These are phyloP conservation scores for Andrena bucephala DNA, from an alignment of 2,888 invertebrate species.

Conservation along the genomic window DNA sequence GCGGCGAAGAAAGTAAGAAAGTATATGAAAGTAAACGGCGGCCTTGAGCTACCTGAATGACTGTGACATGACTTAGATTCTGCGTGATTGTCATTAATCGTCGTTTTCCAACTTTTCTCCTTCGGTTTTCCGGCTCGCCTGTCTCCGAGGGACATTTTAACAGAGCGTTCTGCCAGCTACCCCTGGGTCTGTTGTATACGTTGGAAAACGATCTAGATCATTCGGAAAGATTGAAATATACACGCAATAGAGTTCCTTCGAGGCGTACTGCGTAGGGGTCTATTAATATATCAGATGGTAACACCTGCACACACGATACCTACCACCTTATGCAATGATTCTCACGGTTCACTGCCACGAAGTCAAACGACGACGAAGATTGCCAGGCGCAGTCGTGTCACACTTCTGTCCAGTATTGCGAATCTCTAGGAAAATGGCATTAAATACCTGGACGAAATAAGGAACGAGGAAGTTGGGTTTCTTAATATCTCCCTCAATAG, in stretches of 20 bases:
- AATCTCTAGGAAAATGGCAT: not conserved
- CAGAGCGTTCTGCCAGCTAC: too few species aligned
- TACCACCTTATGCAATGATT: conserved; percentile 60
- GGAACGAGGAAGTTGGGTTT: conserved; percentile 12
- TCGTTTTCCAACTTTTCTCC: conserved; percentile 4
- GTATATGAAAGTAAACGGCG: conserved; percentile 66
- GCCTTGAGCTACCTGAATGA: conserved; percentile 56
- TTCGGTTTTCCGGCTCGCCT: not conserved
- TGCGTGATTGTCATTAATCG: conserved; percentile 20
- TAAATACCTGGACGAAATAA: not conserved
- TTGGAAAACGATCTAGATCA: too few species aligned
- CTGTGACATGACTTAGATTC: conserved; percentile 38
- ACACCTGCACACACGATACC: conserved; percentile 49
- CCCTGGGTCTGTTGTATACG: too few species aligned
- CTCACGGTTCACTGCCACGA: conserved; percentile 39
- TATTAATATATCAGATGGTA: conserved; percentile 48
- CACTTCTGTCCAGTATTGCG: not conserved
- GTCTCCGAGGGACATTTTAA: too few species aligned
- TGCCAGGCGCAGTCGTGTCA: conserved; percentile 8
- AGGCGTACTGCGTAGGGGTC: conserved; percentile 11
- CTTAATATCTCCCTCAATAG: not conserved
- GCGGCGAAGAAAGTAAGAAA: conserved; percentile 65
- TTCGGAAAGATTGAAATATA: not conserved
- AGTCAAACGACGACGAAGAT: conserved; percentile 38
- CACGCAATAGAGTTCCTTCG: not conserved